phyloP scores from a whole-genome alignment of 2,888 invertebrate species.

The Phortica magna region DNA sequence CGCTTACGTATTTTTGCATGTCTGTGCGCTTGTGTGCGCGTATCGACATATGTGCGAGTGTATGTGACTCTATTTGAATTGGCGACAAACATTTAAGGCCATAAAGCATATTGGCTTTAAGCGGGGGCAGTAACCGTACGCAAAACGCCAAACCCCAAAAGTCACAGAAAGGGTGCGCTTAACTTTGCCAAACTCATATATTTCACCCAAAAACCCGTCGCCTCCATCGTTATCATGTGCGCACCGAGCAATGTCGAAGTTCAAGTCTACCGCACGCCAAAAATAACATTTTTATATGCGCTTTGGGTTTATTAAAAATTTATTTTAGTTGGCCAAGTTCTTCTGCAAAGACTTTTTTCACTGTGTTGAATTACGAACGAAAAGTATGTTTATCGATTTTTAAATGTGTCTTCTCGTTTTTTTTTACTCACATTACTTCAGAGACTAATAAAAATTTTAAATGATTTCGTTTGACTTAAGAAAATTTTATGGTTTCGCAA shows the following conservation, averaged over 20 bases:
- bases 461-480: neutral
- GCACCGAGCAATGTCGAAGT: neutral
- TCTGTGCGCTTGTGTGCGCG: neutral
- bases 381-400: neutral
- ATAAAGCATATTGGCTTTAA: constrained; percentile 24
- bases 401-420: neutral
- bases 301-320: constrained; percentile 8
- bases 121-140: neutral
- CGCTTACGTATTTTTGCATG: neutral
- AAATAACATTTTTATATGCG: constrained; percentile 19
- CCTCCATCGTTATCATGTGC: too few relatives aligned
- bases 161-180: constrained; percentile 2
- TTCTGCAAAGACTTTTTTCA: neutral
- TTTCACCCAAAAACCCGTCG: neutral
- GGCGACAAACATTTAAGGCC: constrained; percentile 2
- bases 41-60: neutral
- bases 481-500: neutral
- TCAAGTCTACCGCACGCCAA: neutral
- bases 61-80: neutral
- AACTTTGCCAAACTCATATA: neutral
- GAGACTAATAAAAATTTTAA: neutral
- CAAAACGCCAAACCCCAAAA: constrained; percentile 7
- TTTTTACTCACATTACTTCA: neutral
- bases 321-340: neutral
- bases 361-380: neutral